Percentiles rank a stretch among this genome's conserved stretches.
These are phyloP conservation scores for Gymnarchus niloticus DNA, from an alignment of 2,113 vertebrate genomes.

Conservation along the genomic window DNA sequence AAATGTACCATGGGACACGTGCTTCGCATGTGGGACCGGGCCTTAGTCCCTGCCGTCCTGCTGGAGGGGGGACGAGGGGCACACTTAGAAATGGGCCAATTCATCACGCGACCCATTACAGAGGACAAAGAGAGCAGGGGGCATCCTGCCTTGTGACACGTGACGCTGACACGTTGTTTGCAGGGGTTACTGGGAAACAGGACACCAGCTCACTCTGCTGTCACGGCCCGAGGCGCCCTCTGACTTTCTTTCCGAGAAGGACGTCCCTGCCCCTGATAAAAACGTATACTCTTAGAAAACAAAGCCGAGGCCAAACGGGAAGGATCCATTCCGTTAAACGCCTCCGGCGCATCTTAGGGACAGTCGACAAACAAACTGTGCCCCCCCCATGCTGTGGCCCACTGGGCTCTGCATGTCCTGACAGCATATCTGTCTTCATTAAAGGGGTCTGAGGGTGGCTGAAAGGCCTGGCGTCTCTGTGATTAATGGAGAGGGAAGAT, in stretches of 20 bases:
- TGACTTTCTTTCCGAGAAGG: neutral
- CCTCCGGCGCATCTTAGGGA: neutral
- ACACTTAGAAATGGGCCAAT: neutral
- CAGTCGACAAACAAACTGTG: neutral
- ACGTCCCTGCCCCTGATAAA: neutral
- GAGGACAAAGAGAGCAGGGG: slow-evolving; percentile 25
- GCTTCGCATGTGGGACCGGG: neutral
- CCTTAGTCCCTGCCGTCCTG: neutral
- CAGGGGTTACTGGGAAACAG: slow-evolving; percentile 31
- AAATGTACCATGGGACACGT: neutral
- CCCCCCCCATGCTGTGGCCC: neutral
- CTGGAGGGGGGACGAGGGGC: slow-evolving; percentile 19
- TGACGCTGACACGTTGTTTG: slow-evolving; percentile 25
- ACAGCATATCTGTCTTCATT: slow-evolving; percentile 64
- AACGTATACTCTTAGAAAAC: neutral
- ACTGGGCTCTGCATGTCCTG: slow-evolving; percentile 48
- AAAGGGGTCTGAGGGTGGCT: slow-evolving; percentile 37
- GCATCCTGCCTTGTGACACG: slow-evolving; percentile 21
- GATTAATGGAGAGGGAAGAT: slow-evolving; percentile 39
- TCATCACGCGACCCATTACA: slow-evolving; percentile 1
- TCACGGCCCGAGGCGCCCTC: neutral
- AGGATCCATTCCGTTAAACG: neutral
- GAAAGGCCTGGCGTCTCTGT: slow-evolving; percentile 47
- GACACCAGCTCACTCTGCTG: neutral
- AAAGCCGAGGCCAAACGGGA: neutral